A percentile compares a stretch with the other conserved stretches of the same genome.
These are phyloP conservation scores for Ailuropoda melanoleuca DNA, from an alignment of 2,113 vertebrate genomes.

Conservation along the genomic window DNA sequence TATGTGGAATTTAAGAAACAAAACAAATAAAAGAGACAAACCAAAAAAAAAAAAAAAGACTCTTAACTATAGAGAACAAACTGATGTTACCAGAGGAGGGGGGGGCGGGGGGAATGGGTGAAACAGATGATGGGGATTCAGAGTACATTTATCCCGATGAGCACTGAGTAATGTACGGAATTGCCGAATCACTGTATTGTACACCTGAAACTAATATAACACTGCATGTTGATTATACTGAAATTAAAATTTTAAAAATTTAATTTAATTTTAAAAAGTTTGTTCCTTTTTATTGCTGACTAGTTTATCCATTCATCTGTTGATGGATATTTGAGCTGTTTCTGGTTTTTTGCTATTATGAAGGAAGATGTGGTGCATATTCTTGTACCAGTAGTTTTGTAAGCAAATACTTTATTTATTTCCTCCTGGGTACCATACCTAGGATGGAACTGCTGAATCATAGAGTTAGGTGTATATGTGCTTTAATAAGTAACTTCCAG, in stretches of 20 bases:
- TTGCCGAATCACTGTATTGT: neutral
- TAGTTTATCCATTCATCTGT: neutral
- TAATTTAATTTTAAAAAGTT: neutral
- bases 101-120: neutral
- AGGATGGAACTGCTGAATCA: neutral
- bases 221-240: neutral
- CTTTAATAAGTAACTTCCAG: neutral
- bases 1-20: neutral
- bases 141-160: neutral
- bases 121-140: neutral
- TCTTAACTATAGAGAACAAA: neutral
- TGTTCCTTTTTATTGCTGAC: neutral
- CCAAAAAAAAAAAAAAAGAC: neutral
- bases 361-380: neutral
- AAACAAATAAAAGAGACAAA: neutral
- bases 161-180: neutral
- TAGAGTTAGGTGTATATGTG: neutral
- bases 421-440: neutral
- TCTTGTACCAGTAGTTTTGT: neutral
- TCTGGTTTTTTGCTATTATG: neutral
- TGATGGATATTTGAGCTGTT: neutral
- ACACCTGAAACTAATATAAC: neutral
- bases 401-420: constrained; percentile 14
- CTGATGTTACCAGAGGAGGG: neutral
- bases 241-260: neutral